A percentile compares a stretch with the other conserved stretches of the same genome.
phyloP scores from a whole-genome alignment of 2,113 vertebrate species.

The Patagioenas fasciata region DNA sequence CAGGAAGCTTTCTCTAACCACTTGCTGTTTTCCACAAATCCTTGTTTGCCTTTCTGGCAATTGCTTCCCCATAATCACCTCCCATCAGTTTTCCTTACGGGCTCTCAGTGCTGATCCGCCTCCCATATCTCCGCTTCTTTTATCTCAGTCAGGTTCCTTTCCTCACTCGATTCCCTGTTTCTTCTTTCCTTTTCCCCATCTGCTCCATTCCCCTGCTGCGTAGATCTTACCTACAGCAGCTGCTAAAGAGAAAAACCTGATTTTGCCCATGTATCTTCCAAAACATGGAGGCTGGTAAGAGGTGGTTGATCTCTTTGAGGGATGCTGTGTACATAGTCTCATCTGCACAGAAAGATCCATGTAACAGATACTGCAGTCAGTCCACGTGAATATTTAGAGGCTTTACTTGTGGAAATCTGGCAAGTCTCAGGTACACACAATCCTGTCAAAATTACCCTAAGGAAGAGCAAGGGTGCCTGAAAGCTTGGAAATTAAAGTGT shows the following conservation, averaged over 20 bases:
- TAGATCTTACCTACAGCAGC: not conserved
- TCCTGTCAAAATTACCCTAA: not conserved
- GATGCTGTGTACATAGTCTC: accelerated
- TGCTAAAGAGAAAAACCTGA: not conserved
- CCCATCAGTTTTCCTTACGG: not conserved
- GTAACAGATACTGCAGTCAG: not conserved
- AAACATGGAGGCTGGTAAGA: not conserved
- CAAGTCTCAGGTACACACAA: not conserved
- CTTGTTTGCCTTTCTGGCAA: not conserved
- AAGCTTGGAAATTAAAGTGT: not conserved
- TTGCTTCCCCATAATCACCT: not conserved
- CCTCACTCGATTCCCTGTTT: accelerated
- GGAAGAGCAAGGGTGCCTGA: not conserved
- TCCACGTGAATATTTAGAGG: not conserved
- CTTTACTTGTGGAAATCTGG: not conserved
- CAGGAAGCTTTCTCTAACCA: not conserved
- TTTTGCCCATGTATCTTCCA: not conserved
- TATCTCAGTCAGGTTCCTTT: not conserved
- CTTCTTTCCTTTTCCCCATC: not conserved
- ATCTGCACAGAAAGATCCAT: accelerated
- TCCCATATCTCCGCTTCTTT: not conserved
- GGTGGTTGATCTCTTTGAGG: not conserved
- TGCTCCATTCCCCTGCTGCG: not conserved
- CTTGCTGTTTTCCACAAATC: not conserved
- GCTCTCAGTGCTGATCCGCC: not conserved